A percentile compares a stretch with the other conserved stretches of the same genome.
These are phyloP conservation scores for Dicyrtomina minuta DNA, from an alignment of 2,888 invertebrate genomes.

Conservation along the genomic window DNA sequence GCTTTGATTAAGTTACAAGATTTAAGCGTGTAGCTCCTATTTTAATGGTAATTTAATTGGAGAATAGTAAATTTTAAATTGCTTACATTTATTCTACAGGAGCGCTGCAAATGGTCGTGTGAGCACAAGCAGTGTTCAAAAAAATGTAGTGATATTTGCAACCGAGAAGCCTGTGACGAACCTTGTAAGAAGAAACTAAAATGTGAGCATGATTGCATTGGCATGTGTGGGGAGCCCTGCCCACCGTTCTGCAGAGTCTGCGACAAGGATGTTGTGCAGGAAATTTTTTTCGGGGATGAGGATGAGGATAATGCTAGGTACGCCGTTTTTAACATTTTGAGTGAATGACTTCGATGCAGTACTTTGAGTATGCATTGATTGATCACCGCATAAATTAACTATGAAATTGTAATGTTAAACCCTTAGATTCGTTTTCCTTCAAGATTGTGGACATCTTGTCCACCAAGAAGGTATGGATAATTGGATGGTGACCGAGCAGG, in stretches of 20 bases:
- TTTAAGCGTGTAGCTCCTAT: not conserved
- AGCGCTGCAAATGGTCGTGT: constrained; percentile 37
- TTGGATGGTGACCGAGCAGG: constrained; percentile 51
- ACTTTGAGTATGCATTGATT: too few relatives aligned
- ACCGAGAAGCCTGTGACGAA: constrained; percentile 55
- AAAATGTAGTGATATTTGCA: constrained; percentile 53
- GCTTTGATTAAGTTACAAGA: too few relatives aligned
- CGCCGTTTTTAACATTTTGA: too few relatives aligned
- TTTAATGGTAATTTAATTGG: not conserved
- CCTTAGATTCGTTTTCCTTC: constrained; percentile 54
- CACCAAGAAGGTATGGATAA: constrained; percentile 57
- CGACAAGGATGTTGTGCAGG: constrained; percentile 55
- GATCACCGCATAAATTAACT: not conserved
- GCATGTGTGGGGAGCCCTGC: constrained; percentile 72
- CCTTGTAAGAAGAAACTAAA: constrained; percentile 55
- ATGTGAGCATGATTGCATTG: constrained; percentile 57
- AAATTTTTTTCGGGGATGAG: constrained; percentile 34
- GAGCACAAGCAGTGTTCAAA: constrained; percentile 36
- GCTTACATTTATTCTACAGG: constrained; percentile 13
- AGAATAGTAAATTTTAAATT: not conserved
- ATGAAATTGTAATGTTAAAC: not conserved
- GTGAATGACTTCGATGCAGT: too few relatives aligned
- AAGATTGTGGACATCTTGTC: constrained; percentile 56
- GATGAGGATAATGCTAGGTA: constrained; percentile 39
- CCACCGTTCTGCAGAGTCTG: constrained; percentile 68